These are phyloP conservation scores for Rhopilema esculentum DNA, from an alignment of 30 jellyfish, hydroid and myxozoan species.

Conservation along the genomic window DNA sequence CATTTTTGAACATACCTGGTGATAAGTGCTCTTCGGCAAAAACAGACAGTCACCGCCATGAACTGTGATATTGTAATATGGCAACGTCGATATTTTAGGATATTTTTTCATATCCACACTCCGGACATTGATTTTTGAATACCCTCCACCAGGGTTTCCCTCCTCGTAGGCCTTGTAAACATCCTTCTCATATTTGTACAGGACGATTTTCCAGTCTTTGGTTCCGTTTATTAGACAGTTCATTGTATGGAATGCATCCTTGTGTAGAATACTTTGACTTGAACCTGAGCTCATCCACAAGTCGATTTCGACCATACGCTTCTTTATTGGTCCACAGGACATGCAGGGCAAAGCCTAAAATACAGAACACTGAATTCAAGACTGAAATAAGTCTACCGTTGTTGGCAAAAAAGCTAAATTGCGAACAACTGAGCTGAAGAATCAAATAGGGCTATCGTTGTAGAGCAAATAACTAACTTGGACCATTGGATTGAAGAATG, in stretches of 20 bases:
- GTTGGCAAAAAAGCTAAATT: too few species aligned
- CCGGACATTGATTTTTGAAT: constrained; percentile 72
- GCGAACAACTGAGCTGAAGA: too few species aligned
- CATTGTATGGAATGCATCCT: constrained; percentile 89
- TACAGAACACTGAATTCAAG: not conserved
- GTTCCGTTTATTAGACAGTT: constrained; percentile 90
- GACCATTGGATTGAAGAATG: too few species aligned
- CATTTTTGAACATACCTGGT: too few species aligned
- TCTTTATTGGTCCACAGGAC: constrained; percentile 84
- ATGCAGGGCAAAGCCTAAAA: constrained; percentile 62
- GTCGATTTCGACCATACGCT: constrained; percentile 83
- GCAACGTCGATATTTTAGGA: constrained; percentile 64
- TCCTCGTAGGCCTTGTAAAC: constrained; percentile 63
- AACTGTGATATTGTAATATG: constrained; percentile 74
- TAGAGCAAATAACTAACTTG: too few species aligned
- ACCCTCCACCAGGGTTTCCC: constrained; percentile 74
- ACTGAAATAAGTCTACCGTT: too few species aligned
- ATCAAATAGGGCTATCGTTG: too few species aligned
- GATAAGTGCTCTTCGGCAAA: constrained; percentile 82
- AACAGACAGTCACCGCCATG: constrained; percentile 81
- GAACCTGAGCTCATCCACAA: constrained; percentile 90
- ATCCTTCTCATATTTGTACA: constrained; percentile 56
- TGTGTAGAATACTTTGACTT: constrained; percentile 80
- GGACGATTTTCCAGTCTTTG: constrained; percentile 84
- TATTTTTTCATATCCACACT: constrained; percentile 60